A percentile compares a stretch with the other conserved stretches of the same genome.
These are phyloP conservation scores for Bubo bubo DNA, from an alignment of 2,113 vertebrate genomes.

Conservation along the genomic window DNA sequence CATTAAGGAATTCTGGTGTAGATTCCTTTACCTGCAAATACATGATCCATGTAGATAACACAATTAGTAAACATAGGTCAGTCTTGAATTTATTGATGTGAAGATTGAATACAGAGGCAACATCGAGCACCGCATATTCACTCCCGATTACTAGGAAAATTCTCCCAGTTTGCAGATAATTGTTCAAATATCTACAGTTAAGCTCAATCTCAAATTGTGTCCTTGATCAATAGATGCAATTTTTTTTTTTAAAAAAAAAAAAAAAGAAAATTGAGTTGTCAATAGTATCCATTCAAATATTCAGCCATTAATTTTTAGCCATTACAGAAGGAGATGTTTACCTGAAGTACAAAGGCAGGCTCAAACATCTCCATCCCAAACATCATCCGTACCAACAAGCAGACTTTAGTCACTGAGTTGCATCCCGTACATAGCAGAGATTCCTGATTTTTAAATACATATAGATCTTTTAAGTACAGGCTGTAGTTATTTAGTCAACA, in stretches of 20 bases:
- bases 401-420: not conserved
- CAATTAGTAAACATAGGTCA: not conserved
- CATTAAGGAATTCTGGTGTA: not conserved
- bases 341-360: not conserved
- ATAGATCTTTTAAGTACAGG: not conserved
- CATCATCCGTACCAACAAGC: not conserved
- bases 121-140: not conserved
- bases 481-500: not conserved
- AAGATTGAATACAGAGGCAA: not conserved
- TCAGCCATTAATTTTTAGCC: not conserved
- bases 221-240: not conserved
- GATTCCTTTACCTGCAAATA: not conserved
- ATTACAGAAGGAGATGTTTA: not conserved
- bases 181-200: not conserved
- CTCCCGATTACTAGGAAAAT: not conserved
- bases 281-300: not conserved
- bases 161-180: not conserved
- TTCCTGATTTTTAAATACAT: not conserved
- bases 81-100: not conserved
- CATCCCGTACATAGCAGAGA: not conserved
- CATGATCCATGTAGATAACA: not conserved
- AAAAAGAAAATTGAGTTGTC: fast-evolving
- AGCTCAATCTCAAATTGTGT: not conserved
- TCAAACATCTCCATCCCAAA: not conserved
- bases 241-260: too few species aligned